Evolutionary conservation across 2,888 invertebrate genomes (phyloP).

Genomic region (Idaea biselata): DNA sequence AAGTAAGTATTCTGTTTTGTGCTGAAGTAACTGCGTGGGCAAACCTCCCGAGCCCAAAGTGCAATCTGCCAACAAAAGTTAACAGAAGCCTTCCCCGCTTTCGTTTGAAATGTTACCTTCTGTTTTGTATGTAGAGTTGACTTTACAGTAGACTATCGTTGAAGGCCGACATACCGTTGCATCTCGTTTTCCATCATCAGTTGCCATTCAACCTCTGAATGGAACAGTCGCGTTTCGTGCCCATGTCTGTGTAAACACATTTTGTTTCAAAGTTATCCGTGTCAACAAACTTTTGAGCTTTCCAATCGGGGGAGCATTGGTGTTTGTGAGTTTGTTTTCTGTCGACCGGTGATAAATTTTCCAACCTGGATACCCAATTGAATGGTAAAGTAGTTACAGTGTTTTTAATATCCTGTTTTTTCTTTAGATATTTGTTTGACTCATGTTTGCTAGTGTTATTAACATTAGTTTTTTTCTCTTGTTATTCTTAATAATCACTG

Average conservation of each 20-base stretch:
- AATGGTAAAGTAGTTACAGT: constrained; percentile 47
- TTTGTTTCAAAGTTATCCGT: constrained; percentile 41
- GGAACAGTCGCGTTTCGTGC: constrained; percentile 41
- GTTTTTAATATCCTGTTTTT: constrained; percentile 13
- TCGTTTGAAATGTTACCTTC: constrained; percentile 25
- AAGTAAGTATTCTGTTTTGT: neutral
- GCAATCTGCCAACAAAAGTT: constrained; percentile 1
- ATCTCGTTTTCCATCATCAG: constrained; percentile 54
- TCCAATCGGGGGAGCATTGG: constrained; percentile 36
- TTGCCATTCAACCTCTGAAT: constrained; percentile 42
- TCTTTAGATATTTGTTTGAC: constrained; percentile 23
- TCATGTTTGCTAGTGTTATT: constrained; percentile 20
- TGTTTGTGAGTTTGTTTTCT: constrained; percentile 28
- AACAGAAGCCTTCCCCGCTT: neutral
- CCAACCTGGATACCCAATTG: constrained; percentile 67
- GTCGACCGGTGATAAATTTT: constrained; percentile 29
- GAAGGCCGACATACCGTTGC: constrained; percentile 45
- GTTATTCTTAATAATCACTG: neutral
- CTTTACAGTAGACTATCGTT: constrained; percentile 35
- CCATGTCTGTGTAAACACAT: constrained; percentile 11
- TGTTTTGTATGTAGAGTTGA: constrained; percentile 36
- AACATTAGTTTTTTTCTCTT: constrained; percentile 13
- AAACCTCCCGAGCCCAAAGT: neutral
- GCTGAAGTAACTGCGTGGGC: neutral
- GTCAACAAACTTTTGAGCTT: constrained; percentile 49